Base-by-base conservation (phyloP, 2,888 invertebrate genomes). In the Aporophyla nigra region DNA sequence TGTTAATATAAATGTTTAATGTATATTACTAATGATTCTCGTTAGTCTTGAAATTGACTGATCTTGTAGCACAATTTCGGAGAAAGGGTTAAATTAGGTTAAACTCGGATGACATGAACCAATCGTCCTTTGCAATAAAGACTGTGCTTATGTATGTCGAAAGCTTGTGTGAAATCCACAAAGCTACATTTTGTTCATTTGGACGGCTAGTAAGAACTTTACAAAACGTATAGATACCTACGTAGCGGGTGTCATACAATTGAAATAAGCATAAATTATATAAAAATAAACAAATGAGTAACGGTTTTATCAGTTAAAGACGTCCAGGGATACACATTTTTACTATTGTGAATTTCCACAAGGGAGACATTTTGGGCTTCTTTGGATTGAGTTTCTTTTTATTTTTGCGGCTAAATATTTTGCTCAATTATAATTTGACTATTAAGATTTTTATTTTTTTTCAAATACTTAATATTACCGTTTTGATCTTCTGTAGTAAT, bases 31-130 rank as follows among this genome's bases (percentile, higher is more conserved):
- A 88, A 82, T 80, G 67, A 75, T 81, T 68, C 71, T 74, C 76
- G 74, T 89, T 89, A 88, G 88, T 91, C 85, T 90, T 85, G 85
- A 91, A 89, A 87, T 82, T 86, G 91, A 93, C 92, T 92, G 92
- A 92, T 88, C 86, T 68, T 77, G 5, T n/a, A 70, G 58, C 66
- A 49, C 67, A 70, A 79, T 68, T 87, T 81, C 49, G 69, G 56
- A 4, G 63, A 71, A 82, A 71, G 46, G 51, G 33, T 43, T 58
- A 46, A 46, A 16, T 16, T 16, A 40, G 46, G 33, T 27, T 33
- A 14, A 21, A 24, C 1, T 65, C 0, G 9, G 27, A 19, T 33
- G 2, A 53, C 0, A 12, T 19, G 10, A 5, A 61, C 16, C 19
- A 2, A 16, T n/a, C 0, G 6, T 33, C 7, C n/a, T 58, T 54